These are phyloP conservation scores for Cataglyphis albicans DNA, from an alignment of 2,888 invertebrate genomes.

Conservation along the genomic window DNA sequence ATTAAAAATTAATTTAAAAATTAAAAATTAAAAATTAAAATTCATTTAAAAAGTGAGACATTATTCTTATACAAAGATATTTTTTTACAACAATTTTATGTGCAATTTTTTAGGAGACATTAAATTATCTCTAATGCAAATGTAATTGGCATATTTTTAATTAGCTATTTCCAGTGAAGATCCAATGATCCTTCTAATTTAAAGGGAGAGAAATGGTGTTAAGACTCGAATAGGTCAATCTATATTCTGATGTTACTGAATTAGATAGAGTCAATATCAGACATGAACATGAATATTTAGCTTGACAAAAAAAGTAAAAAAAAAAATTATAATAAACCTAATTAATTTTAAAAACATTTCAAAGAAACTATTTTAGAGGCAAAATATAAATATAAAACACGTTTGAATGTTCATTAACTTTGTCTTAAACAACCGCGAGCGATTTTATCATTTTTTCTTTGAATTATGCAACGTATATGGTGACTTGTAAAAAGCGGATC, in stretches of 20 bases:
- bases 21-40: background rate
- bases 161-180: background rate
- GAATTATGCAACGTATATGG: background rate
- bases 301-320: background rate
- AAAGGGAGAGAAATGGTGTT: background rate
- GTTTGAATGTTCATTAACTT: background rate
- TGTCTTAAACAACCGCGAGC: background rate
- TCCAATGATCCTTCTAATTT: background rate
- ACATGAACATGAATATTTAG: background rate
- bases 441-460: conserved; percentile 11
- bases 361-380: background rate
- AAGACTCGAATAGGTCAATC: conserved; percentile 35
- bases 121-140: background rate
- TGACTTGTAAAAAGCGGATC: conserved; percentile 23
- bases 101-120: background rate
- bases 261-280: conserved; percentile 8
- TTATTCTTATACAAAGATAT: background rate
- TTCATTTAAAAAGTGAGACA: background rate
- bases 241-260: conserved; percentile 28
- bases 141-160: background rate
- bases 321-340: background rate
- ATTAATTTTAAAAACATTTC: conserved; percentile 8
- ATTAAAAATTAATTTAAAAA: conserved; percentile 10
- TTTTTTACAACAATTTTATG: background rate
- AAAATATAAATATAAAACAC: background rate